Percentiles rank a stretch among this genome's conserved stretches.
These are phyloP conservation scores for Turritopsis rubra DNA, from an alignment of 30 jellyfish, hydroid and myxozoan species.

Conservation along the genomic window DNA sequence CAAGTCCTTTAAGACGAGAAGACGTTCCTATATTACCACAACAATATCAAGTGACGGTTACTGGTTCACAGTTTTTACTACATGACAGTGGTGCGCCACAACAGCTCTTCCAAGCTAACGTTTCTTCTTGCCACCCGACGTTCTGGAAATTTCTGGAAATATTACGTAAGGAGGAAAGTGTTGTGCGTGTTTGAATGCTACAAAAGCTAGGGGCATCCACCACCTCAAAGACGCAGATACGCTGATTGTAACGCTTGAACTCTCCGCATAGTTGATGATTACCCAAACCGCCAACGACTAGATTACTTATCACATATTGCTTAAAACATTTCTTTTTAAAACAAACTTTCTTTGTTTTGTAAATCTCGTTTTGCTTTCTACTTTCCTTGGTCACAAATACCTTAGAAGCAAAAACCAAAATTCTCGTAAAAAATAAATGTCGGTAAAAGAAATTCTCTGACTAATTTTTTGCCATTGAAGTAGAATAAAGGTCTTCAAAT, in stretches of 20 bases:
- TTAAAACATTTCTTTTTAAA: not conserved
- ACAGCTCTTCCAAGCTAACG: slow-evolving; percentile 11
- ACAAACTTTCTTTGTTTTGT: no score
- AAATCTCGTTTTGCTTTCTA: no score
- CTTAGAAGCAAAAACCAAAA: no score
- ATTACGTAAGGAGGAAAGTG: not conserved
- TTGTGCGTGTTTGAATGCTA: not conserved
- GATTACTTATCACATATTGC: slow-evolving; percentile 1
- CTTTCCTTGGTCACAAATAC: no score
- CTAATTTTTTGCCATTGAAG: no score
- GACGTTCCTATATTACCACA: slow-evolving; percentile 20
- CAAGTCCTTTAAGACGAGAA: no score
- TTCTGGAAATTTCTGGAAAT: slow-evolving; percentile 43
- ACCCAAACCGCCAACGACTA: slow-evolving; percentile 14
- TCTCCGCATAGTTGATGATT: slow-evolving; percentile 16
- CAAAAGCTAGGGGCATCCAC: not conserved
- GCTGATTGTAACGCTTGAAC: slow-evolving; percentile 18
- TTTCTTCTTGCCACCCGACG: slow-evolving; percentile 33
- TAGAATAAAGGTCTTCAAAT: no score
- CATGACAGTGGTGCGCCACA: slow-evolving; percentile 31
- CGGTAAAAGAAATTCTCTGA: no score
- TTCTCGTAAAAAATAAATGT: no score
- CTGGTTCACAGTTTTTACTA: not conserved
- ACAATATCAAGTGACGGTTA: not conserved
- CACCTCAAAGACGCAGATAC: slow-evolving; percentile 18